Conservation (phyloP, 2,797 vertebrate species). For the Euphonia xanthogaster region DNA sequence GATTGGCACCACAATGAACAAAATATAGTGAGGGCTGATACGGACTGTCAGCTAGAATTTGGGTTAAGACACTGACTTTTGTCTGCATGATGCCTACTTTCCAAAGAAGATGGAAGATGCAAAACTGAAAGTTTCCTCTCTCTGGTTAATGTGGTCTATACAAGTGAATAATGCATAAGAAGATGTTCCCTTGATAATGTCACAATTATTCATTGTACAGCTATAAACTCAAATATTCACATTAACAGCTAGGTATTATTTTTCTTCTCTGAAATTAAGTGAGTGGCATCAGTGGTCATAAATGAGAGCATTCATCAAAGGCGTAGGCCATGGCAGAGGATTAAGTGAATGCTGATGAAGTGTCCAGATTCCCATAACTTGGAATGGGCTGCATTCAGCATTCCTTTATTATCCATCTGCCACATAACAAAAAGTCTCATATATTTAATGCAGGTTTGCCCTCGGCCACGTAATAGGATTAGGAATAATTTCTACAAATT, state of each 20-base stretch:
- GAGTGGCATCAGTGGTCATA: constrained; percentile 81
- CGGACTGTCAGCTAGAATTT: constrained; percentile 99
- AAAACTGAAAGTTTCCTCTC: constrained; percentile 89
- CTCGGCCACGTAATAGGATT: constrained; percentile 96
- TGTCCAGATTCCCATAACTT: constrained; percentile 90
- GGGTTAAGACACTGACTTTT: constrained; percentile 99
- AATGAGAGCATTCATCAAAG: constrained; percentile 87
- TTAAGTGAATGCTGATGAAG: constrained; percentile 86
- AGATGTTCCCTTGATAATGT: constrained; percentile 85
- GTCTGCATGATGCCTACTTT: constrained; percentile 91
- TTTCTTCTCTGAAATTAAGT: constrained; percentile 82
- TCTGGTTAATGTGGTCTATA: constrained; percentile 86
- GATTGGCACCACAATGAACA: constrained; percentile 99
- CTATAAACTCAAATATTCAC: constrained; percentile 81
- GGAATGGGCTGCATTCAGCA: constrained; percentile 84
- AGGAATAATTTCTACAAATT: constrained; percentile 99
- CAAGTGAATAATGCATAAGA: constrained; percentile 84
- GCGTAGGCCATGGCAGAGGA: constrained; percentile 82
- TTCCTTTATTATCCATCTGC: constrained; percentile 86
- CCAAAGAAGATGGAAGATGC: constrained; percentile 92
- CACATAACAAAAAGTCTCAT: constrained; percentile 90
- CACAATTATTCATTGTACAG: constrained; percentile 86
- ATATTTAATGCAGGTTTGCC: constrained; percentile 93
- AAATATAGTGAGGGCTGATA: constrained; percentile 98
- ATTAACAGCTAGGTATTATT: constrained; percentile 80